phyloP scores from a whole-genome alignment of 2,797 vertebrate species.

The Peromyscus melanophrys region DNA sequence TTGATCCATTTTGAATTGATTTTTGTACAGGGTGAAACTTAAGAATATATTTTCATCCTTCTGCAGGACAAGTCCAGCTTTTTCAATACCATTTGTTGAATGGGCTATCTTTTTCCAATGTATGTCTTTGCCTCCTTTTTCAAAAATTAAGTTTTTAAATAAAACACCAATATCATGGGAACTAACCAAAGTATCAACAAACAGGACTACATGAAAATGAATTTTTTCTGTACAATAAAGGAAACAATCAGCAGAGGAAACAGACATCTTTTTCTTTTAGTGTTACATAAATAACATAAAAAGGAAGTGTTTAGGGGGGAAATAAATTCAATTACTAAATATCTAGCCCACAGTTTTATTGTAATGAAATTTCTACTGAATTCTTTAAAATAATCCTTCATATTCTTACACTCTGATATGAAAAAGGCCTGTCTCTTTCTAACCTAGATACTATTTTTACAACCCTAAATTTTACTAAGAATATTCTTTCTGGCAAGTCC shows the following conservation, averaged over 20 bases:
- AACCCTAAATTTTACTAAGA: not conserved
- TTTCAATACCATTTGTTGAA: not conserved
- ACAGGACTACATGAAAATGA: not conserved
- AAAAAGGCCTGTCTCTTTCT: not conserved
- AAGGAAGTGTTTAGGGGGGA: not conserved
- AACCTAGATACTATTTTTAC: not conserved
- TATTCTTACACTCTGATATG: not conserved
- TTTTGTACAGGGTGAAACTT: not conserved
- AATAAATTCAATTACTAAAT: not conserved
- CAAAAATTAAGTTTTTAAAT: not conserved
- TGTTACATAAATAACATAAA: not conserved
- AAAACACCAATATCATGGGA: not conserved
- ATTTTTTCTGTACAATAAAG: not conserved
- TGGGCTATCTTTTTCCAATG: not conserved
- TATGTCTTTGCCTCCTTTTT: not conserved
- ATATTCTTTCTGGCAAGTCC: not conserved
- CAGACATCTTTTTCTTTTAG: not conserved
- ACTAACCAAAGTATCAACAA: not conserved
- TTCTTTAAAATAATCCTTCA: conserved; percentile 14
- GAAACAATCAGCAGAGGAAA: not conserved
- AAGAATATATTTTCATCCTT: not conserved
- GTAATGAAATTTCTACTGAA: not conserved
- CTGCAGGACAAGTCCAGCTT: not conserved
- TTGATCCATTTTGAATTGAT: not conserved
- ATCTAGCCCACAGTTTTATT: not conserved